Evolutionary conservation across 2,888 invertebrate genomes (phyloP), one percentile per base, ranked within the genome.

Genomic region (Tromatobia lineatoria): DNA sequence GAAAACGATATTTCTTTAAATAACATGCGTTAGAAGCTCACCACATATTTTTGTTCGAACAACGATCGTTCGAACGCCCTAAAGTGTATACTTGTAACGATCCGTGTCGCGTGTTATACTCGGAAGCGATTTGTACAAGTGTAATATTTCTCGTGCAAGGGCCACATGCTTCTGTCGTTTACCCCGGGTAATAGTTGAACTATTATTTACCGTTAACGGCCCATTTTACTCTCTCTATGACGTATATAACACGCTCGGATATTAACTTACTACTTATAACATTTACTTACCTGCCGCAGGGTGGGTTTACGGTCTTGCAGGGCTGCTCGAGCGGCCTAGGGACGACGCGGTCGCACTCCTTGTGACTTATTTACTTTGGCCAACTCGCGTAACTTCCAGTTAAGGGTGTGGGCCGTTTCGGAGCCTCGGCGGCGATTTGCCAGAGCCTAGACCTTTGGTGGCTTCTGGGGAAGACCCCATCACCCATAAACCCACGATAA

Each of bases 151-250:
- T 80, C 80, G 18, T 59, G 34, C 52, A 6, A 50, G 69, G 50
- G 73, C 38, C 84, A 84, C 73, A 64, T 69, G 81, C 38, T 79
- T 23, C 11, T 23, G 70, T 70, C 78, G 81, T 80, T 80, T 69
- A 66, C 70, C 59, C 59, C 67, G 67, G 86, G 88, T 90, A 90
- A 91, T 90, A 90, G 89, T 90, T 89, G 84, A 87, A 89, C 89
- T 90, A 90, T 92, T 92, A 92, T 92, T 92, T 91, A 92, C 90
- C 85, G 89, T 89, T 90, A 92, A 91, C 90, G 90, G 88, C 88
- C 89, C 88, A 88, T 90, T 90, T 90, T 86, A 81, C 86, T 47
- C 59, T 15, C 59, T 75, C 57, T 69, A 66, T 61, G 34, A 64
- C 45, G 81, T 59, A 79, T 78, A 81, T 64, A 84, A 84, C 81